Conservation (phyloP, 2,888 invertebrate species). For the Phlogophora meticulosa region DNA sequence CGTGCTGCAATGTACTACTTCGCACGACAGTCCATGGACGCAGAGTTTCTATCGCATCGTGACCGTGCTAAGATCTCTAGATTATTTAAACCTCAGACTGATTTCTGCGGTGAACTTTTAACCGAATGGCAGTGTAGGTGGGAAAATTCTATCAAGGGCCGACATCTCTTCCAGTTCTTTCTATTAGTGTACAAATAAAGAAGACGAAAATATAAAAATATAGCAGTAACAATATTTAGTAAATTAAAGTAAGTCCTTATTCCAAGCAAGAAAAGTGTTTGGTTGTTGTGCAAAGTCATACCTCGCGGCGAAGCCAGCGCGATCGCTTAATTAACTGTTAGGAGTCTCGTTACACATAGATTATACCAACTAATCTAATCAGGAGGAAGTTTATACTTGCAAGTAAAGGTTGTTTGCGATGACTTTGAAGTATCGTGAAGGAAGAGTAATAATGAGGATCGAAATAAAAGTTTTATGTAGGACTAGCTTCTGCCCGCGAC, state of each 20-base stretch:
- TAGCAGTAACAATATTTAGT: background rate
- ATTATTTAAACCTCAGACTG: too few relatives aligned
- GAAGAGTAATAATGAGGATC: background rate
- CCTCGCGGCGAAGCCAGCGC: slow-evolving; percentile 22
- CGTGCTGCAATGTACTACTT: too few relatives aligned
- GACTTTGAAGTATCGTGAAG: background rate
- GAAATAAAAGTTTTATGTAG: too few relatives aligned
- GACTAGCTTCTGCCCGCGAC: too few relatives aligned
- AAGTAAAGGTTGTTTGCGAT: background rate
- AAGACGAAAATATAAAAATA: background rate
- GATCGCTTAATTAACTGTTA: slow-evolving; percentile 41
- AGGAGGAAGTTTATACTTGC: slow-evolving; percentile 22
- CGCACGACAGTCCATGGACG: too few relatives aligned
- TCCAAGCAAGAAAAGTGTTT: slow-evolving; percentile 25
- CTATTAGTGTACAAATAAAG: too few relatives aligned
- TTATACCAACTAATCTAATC: slow-evolving; percentile 43
- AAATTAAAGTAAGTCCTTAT: background rate
- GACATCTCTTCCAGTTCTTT: too few relatives aligned
- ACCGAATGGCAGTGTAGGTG: too few relatives aligned
- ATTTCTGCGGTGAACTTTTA: too few relatives aligned
- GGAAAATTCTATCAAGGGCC: too few relatives aligned
- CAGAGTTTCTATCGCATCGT: too few relatives aligned
- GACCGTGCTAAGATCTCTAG: too few relatives aligned
- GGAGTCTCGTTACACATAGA: slow-evolving; percentile 40
- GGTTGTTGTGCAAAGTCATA: slow-evolving; percentile 32